Base-by-base conservation (phyloP, 2,888 invertebrate species). In the Drosophila cognata region DNA sequence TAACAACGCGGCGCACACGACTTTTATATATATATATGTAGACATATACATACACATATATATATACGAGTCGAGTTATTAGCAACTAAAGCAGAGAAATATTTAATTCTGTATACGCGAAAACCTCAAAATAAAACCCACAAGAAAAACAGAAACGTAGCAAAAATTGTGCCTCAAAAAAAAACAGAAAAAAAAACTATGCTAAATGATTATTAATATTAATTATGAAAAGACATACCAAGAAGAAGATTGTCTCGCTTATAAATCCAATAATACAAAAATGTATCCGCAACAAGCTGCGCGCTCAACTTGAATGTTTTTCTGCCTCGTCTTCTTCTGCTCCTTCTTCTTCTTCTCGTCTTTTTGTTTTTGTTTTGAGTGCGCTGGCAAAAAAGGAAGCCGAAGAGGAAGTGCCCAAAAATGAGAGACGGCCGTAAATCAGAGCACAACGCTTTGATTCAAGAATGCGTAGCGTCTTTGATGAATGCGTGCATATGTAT, bases 361-460 rank as follows among this genome's bases (percentile, higher is more conserved):
- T 11, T 46, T 63, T 55, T 65, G 41, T 57, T 29, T 41, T 41
- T 57, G 57, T 57, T 57, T 29, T 57, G 65, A 41, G 28, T 50
- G 57, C 58, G 48, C 61, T 28, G 18, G 36, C 36, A 56, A 56
- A 51, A 61, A 41, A 62, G 58, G 62, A 71, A 68, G 43, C 64
- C 50, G 51, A 43, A 50, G 68, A 56, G 56, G 56, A 56, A 56
- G 38, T 56, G 38, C 36, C 56, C 57, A 29, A 57, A 57, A 41
- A 8, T 25, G 59, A 48, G 67, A 29, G 66, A 60, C 75, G 71
- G 70, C 87, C 62, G 86, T 85, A 85, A 85, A 89, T 88, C 88
- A 85, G 86, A 83, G 86, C 88, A 80, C 25, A 21, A 41, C 53
- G 55, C 35, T 84, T 74, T 78, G 67, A 85, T 82, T 83, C 71